These are phyloP conservation scores for Drosophila elegans DNA, from an alignment of 1,140 invertebrate species.

Conservation along the genomic window DNA sequence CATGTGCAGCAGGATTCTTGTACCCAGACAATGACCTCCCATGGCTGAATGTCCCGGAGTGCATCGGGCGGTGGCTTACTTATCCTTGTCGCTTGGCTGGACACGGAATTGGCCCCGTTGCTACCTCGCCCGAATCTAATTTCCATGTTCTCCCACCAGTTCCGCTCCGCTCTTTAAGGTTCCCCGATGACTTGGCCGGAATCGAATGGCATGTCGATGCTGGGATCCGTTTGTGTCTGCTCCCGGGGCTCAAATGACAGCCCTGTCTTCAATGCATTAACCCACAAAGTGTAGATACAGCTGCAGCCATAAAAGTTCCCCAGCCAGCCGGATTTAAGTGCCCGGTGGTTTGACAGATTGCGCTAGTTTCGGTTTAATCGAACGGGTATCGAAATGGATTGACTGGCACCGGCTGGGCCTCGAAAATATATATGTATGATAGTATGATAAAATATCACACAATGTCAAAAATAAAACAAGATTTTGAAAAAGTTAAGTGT, in stretches of 20 bases:
- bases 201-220: constrained; percentile 20
- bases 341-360: constrained; percentile 42
- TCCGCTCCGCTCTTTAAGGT: constrained; percentile 26
- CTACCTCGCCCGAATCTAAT: constrained; percentile 58
- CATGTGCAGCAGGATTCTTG: constrained; percentile 47
- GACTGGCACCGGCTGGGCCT: background rate
- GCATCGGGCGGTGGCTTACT: constrained; percentile 37
- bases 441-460: background rate
- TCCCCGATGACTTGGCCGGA: constrained; percentile 38
- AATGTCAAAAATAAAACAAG: too few species aligned
- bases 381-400: constrained; percentile 15
- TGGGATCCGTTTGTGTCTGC: constrained; percentile 12
- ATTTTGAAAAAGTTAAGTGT: too few species aligned
- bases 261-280: constrained; percentile 65
- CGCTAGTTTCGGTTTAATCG: constrained; percentile 28
- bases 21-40: constrained; percentile 41
- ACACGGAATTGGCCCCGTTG: constrained; percentile 42
- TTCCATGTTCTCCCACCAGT: constrained; percentile 44
- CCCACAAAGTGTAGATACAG: constrained; percentile 45
- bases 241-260: constrained; percentile 37
- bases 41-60: constrained; percentile 15
- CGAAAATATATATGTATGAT: background rate
- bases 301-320: constrained; percentile 39
- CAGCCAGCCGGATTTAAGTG: constrained; percentile 36
- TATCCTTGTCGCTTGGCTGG: constrained; percentile 60